Percentiles rank a stretch among this genome's conserved stretches.
Conservation (phyloP, 2,888 invertebrate species). For the Drosophila nigricruria region DNA sequence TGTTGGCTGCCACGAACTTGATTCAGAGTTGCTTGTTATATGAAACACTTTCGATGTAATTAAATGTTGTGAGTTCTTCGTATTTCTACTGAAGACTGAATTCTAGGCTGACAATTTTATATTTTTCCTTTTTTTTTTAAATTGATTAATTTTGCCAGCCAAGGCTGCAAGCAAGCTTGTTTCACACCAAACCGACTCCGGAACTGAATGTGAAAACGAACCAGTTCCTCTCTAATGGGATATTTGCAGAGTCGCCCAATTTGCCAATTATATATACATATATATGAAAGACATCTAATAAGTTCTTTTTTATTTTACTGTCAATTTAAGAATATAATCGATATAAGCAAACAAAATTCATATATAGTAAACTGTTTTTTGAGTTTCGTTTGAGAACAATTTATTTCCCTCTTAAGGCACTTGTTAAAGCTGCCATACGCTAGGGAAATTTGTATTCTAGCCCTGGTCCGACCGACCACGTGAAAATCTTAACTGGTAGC, state of each 20-base stretch:
- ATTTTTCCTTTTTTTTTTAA: conserved; percentile 10
- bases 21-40: conserved; percentile 15
- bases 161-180: conserved; percentile 18
- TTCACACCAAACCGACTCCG: background rate
- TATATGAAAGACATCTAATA: background rate
- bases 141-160: conserved; percentile 34
- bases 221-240: background rate
- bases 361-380: no score
- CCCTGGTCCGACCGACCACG: no score
- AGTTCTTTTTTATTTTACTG: background rate
- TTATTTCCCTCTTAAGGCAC: no score
- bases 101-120: conserved; percentile 20
- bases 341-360: no score
- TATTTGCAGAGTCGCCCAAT: background rate
- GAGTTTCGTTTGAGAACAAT: no score
- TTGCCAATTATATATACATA: background rate
- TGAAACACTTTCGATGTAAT: conserved; percentile 41
- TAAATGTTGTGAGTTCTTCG: conserved; percentile 52
- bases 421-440: no score
- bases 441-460: no score
- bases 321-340: background rate
- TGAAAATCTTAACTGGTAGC: no score
- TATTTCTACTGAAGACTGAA: conserved; percentile 67
- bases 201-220: background rate
- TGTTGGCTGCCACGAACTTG: conserved; percentile 17